Evolutionary conservation across 2,797 vertebrate species (phyloP), one percentile per base, ranked within the genome.

Genomic region (Sebastes cheni): DNA sequence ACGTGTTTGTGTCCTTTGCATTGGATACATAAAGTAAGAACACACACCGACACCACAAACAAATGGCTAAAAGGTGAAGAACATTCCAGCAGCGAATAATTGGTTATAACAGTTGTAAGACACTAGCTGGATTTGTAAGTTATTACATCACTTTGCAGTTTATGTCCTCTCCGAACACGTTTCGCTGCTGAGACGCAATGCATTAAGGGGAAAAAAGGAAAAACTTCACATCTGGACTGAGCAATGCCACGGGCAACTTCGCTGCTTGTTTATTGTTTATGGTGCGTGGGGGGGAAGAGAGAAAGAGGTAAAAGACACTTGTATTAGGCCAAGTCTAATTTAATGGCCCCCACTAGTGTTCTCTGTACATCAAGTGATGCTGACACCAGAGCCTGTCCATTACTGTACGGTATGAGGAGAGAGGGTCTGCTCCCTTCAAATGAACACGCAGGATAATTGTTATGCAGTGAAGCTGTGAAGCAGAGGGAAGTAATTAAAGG

Each of bases 401-500:
- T 85, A 82, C 75, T 59, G 61, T 66, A 61, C 13, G 11, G 67
- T 80, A 85, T 52, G 79, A 86, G 64, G 69, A 76, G 69, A 88
- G 83, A 67, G 75, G 84, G 86, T 84, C 78, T 42, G 75, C 89
- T 90, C 88, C 80, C 86, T 81, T 79, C 91, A 93, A 84, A 92
- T 90, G 81, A 88, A 86, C 89, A 90, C 66, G 27, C 77, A 59
- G 84, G 83, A 89, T 95, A 88, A 95, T 95, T 95, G 93, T 94
- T 92, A 95, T 94, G 91, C 93, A 94, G 89, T 69, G 82, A 86
- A 91, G 91, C 93, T 91, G 88, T 91, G 90, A 93, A 94, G 89
- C 89, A 91, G 86, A 88, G 90, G 92, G 92, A 95, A 89, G 91
- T 93, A 90, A 95, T 95, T 95, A 95, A 93, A 93, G 91, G 89